These are phyloP conservation scores for Platorchestia sp. DNA, from an alignment of 1,140 invertebrate genomes.

Conservation along the genomic window DNA sequence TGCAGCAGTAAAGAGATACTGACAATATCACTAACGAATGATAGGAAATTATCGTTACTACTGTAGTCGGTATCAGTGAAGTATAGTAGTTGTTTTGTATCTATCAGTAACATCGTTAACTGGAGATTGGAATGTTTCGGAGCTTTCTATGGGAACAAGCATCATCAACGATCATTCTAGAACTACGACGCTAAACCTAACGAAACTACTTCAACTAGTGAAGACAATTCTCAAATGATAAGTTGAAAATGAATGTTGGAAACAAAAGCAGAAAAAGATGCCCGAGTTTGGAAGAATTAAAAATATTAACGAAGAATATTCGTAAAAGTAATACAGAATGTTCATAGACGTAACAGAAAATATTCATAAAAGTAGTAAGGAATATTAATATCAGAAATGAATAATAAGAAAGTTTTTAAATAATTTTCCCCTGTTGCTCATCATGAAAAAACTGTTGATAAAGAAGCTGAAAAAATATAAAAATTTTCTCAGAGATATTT, in stretches of 20 bases:
- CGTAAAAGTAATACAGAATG: too few relatives aligned
- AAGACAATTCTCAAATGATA: not conserved
- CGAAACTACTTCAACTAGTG: not conserved
- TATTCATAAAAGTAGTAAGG: too few relatives aligned
- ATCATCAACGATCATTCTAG: not conserved
- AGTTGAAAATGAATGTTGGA: not conserved
- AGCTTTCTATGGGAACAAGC: not conserved
- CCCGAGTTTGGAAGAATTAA: not conserved
- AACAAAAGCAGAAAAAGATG: not conserved
- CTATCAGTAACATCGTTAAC: not conserved
- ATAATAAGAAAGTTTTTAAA: not conserved
- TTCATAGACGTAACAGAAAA: too few relatives aligned
- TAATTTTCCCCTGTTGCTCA: not conserved
- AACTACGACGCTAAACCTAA: not conserved
- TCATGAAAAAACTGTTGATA: not conserved
- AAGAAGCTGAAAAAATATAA: not conserved
- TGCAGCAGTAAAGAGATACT: too few relatives aligned
- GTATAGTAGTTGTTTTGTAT: too few relatives aligned
- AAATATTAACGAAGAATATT: too few relatives aligned
- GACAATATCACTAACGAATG: too few relatives aligned
- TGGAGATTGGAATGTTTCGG: not conserved
- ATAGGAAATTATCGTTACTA: too few relatives aligned
- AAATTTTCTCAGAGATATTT: too few relatives aligned
- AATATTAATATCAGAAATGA: not conserved
- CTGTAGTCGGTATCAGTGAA: too few relatives aligned